Base-by-base conservation (phyloP, 2,888 invertebrate species). In the Prosopocoilus inquinatus region DNA sequence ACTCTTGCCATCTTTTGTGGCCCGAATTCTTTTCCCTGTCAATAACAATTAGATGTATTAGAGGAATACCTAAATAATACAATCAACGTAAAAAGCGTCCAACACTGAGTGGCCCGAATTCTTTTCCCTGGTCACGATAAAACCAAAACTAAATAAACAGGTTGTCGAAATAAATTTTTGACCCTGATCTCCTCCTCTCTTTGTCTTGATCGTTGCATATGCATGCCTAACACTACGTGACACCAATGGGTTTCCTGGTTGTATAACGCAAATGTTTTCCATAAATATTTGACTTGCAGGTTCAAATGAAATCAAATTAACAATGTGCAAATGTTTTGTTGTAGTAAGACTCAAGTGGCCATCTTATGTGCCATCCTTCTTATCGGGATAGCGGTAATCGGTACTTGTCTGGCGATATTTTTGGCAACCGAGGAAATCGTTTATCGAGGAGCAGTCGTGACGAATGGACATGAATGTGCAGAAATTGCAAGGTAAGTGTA, bases 391-490 rank as follows among this genome's bases (percentile, higher is more conserved):
- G 43, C 45, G 7, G 55, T 57, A 3, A 34, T 57, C 5, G 60
- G 57, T 15, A 34, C 51, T 35, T 56, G 52, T 33, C 38, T 56
- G 38, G 56, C 52, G 45, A 47, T 53, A 53, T 50, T 50, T 39
- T 57, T 56, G 34, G 49, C 44, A 9, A 56, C 53, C 3, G 45
- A 49, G 8, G 49, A 28, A 32, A 45, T 52, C 3, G 52, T 33
- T 13, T 35, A 52, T 45, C 47, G 56, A 48, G 87, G 84, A 38
- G 87, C 86, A 2, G 84, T 91, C 55, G 85, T 86, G 28, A 84
- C 89, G 39, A 91, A 90, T 78, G 90, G 90, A 47, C 75, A 78
- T 63, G 87, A 87, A 70, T 92, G 91, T 75, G 87, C 91, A 4
- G 75, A 79, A 20, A 83, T 91, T 63, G 91, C 90, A 65, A 82